These are phyloP conservation scores for Erinaceus europaeus DNA, from an alignment of 2,113 vertebrate genomes.

Conservation along the genomic window DNA sequence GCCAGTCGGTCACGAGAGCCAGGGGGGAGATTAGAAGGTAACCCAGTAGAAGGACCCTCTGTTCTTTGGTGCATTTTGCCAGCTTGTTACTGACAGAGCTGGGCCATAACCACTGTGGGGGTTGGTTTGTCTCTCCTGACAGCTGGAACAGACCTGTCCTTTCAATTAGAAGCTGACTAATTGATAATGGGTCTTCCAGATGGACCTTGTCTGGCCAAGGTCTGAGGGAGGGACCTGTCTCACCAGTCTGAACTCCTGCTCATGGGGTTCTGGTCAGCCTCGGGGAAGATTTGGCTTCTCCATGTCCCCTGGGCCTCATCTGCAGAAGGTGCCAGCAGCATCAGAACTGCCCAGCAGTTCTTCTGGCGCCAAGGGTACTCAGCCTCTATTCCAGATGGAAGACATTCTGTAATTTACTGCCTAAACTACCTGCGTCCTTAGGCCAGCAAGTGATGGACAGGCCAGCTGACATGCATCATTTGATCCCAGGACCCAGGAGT, in stretches of 20 bases:
- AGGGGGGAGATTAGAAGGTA: background rate
- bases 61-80: background rate
- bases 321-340: background rate
- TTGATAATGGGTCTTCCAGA: conserved; percentile 49
- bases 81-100: background rate
- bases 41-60: background rate
- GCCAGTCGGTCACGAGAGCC: too few relatives aligned
- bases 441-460: background rate
- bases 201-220: conserved; percentile 14
- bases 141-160: background rate
- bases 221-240: background rate
- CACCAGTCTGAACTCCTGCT: background rate
- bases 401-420: background rate
- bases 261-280: background rate
- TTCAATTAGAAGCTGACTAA: conserved; percentile 20
- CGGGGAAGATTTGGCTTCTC: background rate
- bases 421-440: background rate
- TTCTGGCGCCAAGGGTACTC: too few relatives aligned
- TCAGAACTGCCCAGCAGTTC: background rate
- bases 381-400: background rate
- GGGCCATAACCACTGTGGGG: background rate
- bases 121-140: background rate
- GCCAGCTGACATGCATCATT: background rate
- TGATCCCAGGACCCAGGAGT: background rate
- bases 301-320: background rate